Base-by-base conservation (phyloP, 2,113 vertebrate species). In the Plectropomus leopardus region DNA sequence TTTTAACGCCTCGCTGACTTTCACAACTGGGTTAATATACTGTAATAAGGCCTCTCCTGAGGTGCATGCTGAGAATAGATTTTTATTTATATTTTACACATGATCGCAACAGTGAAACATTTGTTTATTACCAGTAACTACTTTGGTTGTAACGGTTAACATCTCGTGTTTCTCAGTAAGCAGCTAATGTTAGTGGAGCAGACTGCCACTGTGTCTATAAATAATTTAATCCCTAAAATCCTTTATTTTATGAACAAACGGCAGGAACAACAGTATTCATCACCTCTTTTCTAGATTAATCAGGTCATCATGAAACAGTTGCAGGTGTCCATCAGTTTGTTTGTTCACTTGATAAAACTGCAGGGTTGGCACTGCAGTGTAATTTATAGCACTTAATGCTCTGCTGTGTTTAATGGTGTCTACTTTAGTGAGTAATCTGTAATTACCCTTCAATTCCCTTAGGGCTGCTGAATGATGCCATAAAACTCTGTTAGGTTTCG, bases 381-480 rank as follows among this genome's bases (percentile, higher is more conserved):
- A 54, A 54, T 76, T 81, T 73, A 69, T 58, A 71, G 30, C 53
- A 64, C 64, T 66, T 81, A 26, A 36, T 63, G 23, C 51, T 57
- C 26, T 4, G 26, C 44, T 79, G 72, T 59, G 15, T 28, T 66
- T 69, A 75, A 85, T 68, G 55, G 32, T 7, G 4, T 85, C 26
- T 34, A 14, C 21, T 75, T 42, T 47, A 26, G 72, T 72, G 65
- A 73, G 70, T 59, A 83, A 85, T 86, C 67, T 77, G 66, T 81
- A 81, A 81, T 85, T 65, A 78, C 72, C 63, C 55, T 16, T 42
- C 42, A 47, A 59, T 66, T 58, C 68, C 57, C 72, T 15, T 19
- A 16, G 53, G 79, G 64, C 59, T 67, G 28, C 67, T 71, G 55
- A 67, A 58, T 34, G 55, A 60, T 65, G 36, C 23, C 59, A 74